These are phyloP conservation scores for Lamproptera curius DNA, from an alignment of 2,888 invertebrate species.

Conservation along the genomic window DNA sequence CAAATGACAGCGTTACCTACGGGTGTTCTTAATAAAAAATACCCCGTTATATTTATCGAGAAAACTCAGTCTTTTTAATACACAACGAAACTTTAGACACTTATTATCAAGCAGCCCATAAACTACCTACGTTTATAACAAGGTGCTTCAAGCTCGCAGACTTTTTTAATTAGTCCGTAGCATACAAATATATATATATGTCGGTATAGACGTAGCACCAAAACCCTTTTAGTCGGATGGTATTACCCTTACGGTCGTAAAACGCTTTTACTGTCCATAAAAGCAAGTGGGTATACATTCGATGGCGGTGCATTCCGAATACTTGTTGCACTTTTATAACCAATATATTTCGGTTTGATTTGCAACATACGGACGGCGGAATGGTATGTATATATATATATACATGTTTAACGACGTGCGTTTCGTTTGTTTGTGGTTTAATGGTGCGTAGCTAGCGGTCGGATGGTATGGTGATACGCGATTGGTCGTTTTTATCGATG, in stretches of 20 bases:
- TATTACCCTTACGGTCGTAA: slow-evolving; percentile 71
- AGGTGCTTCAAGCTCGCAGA: slow-evolving; percentile 32
- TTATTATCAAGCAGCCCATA: too few relatives aligned
- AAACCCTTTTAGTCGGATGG: slow-evolving; percentile 75
- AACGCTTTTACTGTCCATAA: slow-evolving; percentile 67
- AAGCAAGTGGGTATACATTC: slow-evolving; percentile 70
- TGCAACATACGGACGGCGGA: slow-evolving; percentile 65
- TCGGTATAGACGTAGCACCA: slow-evolving; percentile 40
- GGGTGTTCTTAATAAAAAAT: too few relatives aligned
- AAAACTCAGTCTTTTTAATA: too few relatives aligned
- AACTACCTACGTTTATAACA: too few relatives aligned
- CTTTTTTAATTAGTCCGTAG: slow-evolving; percentile 61
- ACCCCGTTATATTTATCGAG: too few relatives aligned
- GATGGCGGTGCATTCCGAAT: slow-evolving; percentile 58
- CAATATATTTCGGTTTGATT: slow-evolving; percentile 76
- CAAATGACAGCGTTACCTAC: too few relatives aligned
- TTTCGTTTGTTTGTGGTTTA: slow-evolving; percentile 24
- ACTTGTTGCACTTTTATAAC: slow-evolving; percentile 77
- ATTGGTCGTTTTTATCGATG: slow-evolving; percentile 12
- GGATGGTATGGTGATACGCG: too few relatives aligned
- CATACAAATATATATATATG: slow-evolving; percentile 33
- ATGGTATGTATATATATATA: slow-evolving; percentile 33
- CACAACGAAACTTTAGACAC: too few relatives aligned
- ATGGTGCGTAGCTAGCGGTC: slow-evolving; percentile 8
- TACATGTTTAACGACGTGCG: slow-evolving; percentile 40